Percentiles rank a stretch among this genome's conserved stretches.
Conservation (phyloP, 2,113 vertebrate species). For the Sus scrofa region DNA sequence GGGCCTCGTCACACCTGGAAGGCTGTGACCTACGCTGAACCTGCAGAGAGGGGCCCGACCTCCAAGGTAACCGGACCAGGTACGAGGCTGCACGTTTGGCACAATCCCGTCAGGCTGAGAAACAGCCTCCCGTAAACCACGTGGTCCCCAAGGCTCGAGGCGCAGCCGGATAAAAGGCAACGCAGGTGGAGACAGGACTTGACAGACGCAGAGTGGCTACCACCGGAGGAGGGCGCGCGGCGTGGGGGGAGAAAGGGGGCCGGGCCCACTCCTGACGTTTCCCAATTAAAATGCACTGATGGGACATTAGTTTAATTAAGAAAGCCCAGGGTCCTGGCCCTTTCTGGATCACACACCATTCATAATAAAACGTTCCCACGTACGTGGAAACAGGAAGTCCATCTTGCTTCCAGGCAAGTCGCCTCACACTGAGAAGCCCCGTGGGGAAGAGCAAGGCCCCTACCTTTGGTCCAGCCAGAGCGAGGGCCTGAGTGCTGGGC, state of each 20-base stretch:
- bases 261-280: accelerated
- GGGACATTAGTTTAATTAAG: accelerated
- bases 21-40: accelerated
- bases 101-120: accelerated
- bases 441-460: constrained; percentile 46
- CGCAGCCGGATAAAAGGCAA: background rate
- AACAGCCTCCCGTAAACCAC: background rate
- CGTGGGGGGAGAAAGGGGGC: background rate
- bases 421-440: background rate
- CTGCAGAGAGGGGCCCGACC: accelerated
- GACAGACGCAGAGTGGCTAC: accelerated
- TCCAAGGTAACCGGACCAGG: accelerated
- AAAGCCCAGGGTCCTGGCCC: background rate
- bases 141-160: background rate
- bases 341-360: accelerated
- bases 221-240: accelerated
- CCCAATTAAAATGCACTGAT: accelerated
- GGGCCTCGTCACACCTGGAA: background rate
- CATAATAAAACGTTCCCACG: accelerated
- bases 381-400: background rate
- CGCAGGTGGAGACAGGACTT: accelerated
- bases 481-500: constrained; percentile 90
- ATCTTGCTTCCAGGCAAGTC: background rate
- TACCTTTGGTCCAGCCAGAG: constrained; percentile 95
- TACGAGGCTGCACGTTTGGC: accelerated